A percentile compares a stretch with the other conserved stretches of the same genome.
Evolutionary conservation across 2,888 invertebrate genomes (phyloP).

Genomic region (Netelia inedita): DNA sequence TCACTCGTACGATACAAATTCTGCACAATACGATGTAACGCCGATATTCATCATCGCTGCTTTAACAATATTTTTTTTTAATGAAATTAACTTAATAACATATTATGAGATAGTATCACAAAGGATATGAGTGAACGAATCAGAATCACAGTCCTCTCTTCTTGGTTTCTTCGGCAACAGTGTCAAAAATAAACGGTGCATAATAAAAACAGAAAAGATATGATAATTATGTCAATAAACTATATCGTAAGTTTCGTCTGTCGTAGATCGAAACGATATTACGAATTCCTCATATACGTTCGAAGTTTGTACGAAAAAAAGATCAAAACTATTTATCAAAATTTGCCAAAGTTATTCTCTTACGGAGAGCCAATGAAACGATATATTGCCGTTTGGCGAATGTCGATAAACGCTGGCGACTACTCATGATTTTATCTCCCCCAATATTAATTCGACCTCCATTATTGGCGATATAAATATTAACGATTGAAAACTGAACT

Average conservation of each 20-base stretch:
- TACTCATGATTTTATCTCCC: too few species aligned
- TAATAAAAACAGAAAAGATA: neutral
- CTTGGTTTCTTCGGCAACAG: neutral
- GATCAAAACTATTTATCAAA: neutral
- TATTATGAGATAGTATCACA: conserved; percentile 11
- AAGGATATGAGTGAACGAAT: neutral
- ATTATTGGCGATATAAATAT: neutral
- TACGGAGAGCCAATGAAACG: neutral
- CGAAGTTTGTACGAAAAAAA: too few species aligned
- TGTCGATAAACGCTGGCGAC: too few species aligned
- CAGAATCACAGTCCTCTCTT: neutral
- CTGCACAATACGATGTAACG: neutral
- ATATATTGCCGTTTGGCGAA: too few species aligned
- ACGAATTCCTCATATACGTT: too few species aligned
- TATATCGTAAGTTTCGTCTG: too few species aligned
- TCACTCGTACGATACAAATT: neutral
- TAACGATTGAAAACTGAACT: neutral
- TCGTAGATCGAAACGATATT: too few species aligned
- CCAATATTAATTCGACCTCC: too few species aligned
- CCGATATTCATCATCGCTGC: neutral
- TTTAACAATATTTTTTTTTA: conserved; percentile 18
- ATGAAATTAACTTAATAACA: neutral
- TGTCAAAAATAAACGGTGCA: neutral
- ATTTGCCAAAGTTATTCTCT: too few species aligned
- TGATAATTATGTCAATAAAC: too few species aligned